Evolutionary conservation across 2,113 vertebrate genomes (phyloP).

Genomic region (Oceanodroma tethys): DNA sequence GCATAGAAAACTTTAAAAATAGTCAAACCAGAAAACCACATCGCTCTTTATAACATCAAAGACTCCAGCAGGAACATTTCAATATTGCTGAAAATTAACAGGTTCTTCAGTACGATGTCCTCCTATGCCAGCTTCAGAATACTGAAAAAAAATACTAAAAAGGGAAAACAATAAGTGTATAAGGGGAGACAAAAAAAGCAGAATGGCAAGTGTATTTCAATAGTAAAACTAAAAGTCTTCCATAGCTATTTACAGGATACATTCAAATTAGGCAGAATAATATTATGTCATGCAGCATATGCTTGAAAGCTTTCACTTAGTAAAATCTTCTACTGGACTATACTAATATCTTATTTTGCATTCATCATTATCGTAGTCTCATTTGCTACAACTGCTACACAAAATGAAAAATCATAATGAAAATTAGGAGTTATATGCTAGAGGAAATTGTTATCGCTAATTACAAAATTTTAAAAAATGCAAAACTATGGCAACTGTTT

Average conservation of each 20-base stretch:
- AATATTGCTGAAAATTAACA: background rate
- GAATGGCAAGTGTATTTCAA: background rate
- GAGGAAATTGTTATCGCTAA: background rate
- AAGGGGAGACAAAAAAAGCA: background rate
- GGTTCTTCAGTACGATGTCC: background rate
- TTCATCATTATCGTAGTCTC: accelerated
- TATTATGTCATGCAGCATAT: background rate
- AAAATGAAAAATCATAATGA: background rate
- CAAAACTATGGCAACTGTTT: background rate
- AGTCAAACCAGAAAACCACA: background rate
- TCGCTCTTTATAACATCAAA: background rate
- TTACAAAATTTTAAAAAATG: accelerated
- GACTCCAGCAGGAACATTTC: background rate
- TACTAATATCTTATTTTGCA: background rate
- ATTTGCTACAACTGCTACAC: background rate
- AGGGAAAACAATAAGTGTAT: background rate
- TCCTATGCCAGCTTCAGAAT: background rate
- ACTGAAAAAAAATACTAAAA: background rate
- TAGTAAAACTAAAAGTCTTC: background rate
- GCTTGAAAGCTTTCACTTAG: background rate
- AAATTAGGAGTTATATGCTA: background rate
- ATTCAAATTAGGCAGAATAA: background rate
- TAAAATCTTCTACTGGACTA: background rate
- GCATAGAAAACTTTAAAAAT: background rate
- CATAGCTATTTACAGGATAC: background rate